Percentiles rank a stretch among this genome's conserved stretches.
Conservation (phyloP, 2,113 vertebrate genomes). For the Egretta garzetta region DNA sequence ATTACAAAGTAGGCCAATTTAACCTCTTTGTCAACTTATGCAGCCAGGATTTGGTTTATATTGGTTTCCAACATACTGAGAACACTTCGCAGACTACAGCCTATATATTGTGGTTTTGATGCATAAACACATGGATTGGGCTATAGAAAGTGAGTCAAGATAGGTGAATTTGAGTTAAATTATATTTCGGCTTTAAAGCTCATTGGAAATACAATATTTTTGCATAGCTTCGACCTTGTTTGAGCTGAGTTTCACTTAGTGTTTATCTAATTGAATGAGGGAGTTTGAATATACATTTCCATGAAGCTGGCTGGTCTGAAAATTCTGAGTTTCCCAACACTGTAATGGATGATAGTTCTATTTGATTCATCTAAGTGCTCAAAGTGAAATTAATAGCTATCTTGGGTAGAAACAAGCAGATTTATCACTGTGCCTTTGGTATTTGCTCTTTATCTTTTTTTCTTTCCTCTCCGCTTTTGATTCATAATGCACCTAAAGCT, state of each 20-base stretch:
- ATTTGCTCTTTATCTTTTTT: not conserved
- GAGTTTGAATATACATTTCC: not conserved
- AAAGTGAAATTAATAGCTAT: not conserved
- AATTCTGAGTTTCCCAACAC: not conserved
- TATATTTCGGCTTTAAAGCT: not conserved
- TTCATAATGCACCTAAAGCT: not conserved
- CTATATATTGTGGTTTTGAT: not conserved
- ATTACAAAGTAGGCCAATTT: not conserved
- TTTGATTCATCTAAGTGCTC: not conserved
- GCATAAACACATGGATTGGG: not conserved
- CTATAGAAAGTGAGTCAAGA: not conserved
- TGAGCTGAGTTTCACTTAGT: not conserved
- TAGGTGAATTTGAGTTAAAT: not conserved
- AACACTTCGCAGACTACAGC: not conserved
- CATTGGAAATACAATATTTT: not conserved
- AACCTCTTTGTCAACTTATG: not conserved
- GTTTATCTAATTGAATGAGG: not conserved
- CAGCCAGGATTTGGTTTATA: not conserved
- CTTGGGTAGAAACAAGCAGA: not conserved
- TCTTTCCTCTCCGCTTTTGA: not conserved
- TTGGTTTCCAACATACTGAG: not conserved
- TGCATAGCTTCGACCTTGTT: not conserved
- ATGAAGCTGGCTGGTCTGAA: not conserved
- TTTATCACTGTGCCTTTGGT: not conserved
- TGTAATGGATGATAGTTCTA: not conserved